A percentile compares a stretch with the other conserved stretches of the same genome.
These are phyloP conservation scores for Zaprionus davidi DNA, from an alignment of 1,140 invertebrate genomes.

Conservation along the genomic window DNA sequence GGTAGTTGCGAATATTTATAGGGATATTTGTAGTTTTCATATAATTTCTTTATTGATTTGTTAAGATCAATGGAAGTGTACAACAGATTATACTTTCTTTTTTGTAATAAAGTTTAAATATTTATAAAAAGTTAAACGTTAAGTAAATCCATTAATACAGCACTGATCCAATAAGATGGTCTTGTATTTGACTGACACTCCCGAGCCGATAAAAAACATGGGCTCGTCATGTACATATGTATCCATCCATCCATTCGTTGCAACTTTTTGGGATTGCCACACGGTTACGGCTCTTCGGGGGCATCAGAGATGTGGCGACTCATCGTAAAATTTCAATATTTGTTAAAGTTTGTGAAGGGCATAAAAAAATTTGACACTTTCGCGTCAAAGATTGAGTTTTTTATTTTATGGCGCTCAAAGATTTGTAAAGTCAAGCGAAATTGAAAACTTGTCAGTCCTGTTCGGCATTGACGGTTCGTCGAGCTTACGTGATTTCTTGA, in stretches of 20 bases:
- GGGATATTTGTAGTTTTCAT: too few relatives aligned
- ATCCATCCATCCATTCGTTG: not conserved
- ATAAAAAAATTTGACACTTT: constrained; percentile 77
- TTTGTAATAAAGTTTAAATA: not conserved
- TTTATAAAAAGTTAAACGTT: not conserved
- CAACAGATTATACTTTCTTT: not conserved
- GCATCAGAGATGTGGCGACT: constrained; percentile 7
- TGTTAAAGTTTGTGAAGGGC: constrained; percentile 71
- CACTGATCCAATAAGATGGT: not conserved
- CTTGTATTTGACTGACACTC: constrained; percentile 18
- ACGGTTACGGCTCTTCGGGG: constrained; percentile 22
- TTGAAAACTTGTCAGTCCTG: constrained; percentile 71
- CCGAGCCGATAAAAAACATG: constrained; percentile 13
- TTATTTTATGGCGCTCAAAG: not conserved
- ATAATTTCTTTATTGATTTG: too few relatives aligned
- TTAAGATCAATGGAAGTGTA: not conserved
- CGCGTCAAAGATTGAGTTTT: constrained; percentile 34
- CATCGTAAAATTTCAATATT: constrained; percentile 53
- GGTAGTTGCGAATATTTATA: not conserved
- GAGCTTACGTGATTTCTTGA: constrained; percentile 60
- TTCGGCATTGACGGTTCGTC: constrained; percentile 47
- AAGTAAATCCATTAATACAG: not conserved
- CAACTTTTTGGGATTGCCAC: constrained; percentile 21
- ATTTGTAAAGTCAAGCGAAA: constrained; percentile 47
- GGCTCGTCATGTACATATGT: constrained; percentile 19